Conservation (phyloP, 2,888 invertebrate species). For the Phortica okadai region DNA sequence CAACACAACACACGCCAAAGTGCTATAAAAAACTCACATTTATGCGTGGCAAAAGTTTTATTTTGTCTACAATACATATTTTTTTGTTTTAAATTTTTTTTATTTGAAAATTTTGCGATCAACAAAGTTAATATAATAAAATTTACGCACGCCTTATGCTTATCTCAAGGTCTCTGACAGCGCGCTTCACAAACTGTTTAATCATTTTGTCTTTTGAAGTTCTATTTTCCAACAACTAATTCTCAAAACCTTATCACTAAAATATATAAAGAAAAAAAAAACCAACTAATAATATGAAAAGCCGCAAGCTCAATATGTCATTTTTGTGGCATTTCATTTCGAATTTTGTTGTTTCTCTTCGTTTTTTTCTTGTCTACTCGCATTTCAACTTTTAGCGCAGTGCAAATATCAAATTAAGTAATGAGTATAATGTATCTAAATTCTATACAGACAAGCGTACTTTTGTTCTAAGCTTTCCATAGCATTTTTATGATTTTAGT, state of each 20-base stretch:
- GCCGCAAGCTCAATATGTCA: slow-evolving; percentile 16
- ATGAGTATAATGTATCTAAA: neutral
- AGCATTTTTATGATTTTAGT: neutral
- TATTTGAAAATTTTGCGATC: neutral
- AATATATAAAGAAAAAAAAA: neutral
- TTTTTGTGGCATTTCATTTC: slow-evolving; percentile 22
- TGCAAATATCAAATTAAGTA: slow-evolving; percentile 21
- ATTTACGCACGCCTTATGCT: neutral
- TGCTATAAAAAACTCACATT: slow-evolving; percentile 24
- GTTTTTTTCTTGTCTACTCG: neutral
- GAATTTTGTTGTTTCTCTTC: neutral
- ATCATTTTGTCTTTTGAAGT: neutral
- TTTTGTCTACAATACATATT: neutral
- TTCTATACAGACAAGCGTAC: neutral
- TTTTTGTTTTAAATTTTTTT: slow-evolving; percentile 2
- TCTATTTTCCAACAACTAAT: neutral
- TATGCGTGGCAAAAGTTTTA: neutral
- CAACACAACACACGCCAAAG: no score
- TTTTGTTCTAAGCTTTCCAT: neutral
- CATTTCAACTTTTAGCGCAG: neutral
- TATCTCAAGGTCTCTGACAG: slow-evolving; percentile 39
- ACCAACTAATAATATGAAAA: slow-evolving; percentile 8
- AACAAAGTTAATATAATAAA: neutral
- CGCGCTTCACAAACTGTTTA: neutral
- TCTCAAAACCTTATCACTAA: neutral